Percentiles rank a stretch among this genome's conserved stretches.
phyloP scores from a whole-genome alignment of 1,140 invertebrate genomes.

The Contarinia nasturtii region DNA sequence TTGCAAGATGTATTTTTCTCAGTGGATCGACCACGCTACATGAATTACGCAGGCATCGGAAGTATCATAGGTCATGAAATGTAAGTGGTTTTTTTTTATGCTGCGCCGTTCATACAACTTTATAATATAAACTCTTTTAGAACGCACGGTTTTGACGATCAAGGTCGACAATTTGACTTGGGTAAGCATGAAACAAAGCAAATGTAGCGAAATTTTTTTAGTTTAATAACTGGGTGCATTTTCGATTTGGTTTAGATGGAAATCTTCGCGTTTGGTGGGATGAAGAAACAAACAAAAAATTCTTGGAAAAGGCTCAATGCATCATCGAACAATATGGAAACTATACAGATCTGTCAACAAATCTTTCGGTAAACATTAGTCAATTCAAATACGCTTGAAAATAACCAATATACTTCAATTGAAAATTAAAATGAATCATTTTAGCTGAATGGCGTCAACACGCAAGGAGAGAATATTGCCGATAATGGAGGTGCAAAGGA shows the following conservation, averaged over 20 bases:
- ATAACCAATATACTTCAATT: too few species aligned
- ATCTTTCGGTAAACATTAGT: not conserved
- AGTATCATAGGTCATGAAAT: constrained; percentile 40
- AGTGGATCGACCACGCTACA: constrained; percentile 40
- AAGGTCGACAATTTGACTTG: constrained; percentile 55
- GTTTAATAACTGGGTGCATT: too few species aligned
- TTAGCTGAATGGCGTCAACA: too few species aligned
- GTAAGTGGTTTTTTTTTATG: constrained; percentile 10
- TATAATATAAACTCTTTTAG: constrained; percentile 20
- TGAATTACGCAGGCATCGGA: constrained; percentile 46
- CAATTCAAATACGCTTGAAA: too few species aligned
- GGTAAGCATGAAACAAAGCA: too few species aligned
- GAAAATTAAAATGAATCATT: too few species aligned
- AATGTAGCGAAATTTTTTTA: too few species aligned
- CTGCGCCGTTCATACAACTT: not conserved
- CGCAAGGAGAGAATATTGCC: constrained; percentile 52
- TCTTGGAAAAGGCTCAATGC: constrained; percentile 39
- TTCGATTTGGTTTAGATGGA: constrained; percentile 48
- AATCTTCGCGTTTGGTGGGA: constrained; percentile 44
- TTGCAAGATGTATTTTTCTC: constrained; percentile 52
- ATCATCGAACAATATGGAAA: constrained; percentile 50
- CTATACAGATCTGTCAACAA: constrained; percentile 22
- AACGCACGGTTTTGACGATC: constrained; percentile 40
- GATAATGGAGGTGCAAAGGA: constrained; percentile 68
- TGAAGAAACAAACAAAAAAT: constrained; percentile 22